These are phyloP conservation scores for Ormia ochracea DNA, from an alignment of 2,888 invertebrate genomes.

Conservation along the genomic window DNA sequence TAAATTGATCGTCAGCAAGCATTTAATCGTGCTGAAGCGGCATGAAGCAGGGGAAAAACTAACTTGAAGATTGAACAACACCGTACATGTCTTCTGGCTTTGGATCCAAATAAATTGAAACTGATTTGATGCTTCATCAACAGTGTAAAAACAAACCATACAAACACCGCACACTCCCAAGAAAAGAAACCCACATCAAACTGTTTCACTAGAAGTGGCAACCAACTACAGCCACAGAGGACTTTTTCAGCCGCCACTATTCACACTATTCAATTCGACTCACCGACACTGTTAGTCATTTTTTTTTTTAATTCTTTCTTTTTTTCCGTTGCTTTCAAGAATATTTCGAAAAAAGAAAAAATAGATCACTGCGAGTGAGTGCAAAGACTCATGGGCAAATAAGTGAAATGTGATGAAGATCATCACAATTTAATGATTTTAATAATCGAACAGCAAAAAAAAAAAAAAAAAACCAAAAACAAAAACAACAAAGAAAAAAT, in stretches of 20 bases:
- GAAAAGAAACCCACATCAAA: slow-evolving; percentile 54
- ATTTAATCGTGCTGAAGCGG: slow-evolving; percentile 66
- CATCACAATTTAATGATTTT: slow-evolving; percentile 31
- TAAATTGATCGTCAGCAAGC: slow-evolving; percentile 68
- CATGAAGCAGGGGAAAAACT: slow-evolving; percentile 25
- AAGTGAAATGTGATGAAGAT: slow-evolving; percentile 32
- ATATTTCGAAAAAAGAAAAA: background rate
- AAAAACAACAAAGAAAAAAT: background rate
- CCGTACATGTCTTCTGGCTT: background rate
- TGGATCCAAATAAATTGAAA: slow-evolving; percentile 43
- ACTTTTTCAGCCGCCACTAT: background rate
- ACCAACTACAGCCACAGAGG: background rate
- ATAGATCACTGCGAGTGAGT: background rate
- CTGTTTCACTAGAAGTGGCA: slow-evolving; percentile 10
- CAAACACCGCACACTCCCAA: background rate
- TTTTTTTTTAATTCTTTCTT: slow-evolving; percentile 23
- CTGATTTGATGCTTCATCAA: slow-evolving; percentile 57
- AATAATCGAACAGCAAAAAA: too few species aligned
- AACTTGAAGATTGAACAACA: background rate
- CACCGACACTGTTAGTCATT: slow-evolving; percentile 46
- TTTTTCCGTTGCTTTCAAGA: background rate
- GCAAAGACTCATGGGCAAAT: background rate
- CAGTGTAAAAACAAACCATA: slow-evolving; percentile 13
- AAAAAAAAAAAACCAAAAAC: too few species aligned
- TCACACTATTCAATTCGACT: slow-evolving; percentile 15